Percentiles rank a stretch among this genome's conserved stretches.
phyloP scores from a whole-genome alignment of 1,140 invertebrate species.

The Papilio xuthus region DNA sequence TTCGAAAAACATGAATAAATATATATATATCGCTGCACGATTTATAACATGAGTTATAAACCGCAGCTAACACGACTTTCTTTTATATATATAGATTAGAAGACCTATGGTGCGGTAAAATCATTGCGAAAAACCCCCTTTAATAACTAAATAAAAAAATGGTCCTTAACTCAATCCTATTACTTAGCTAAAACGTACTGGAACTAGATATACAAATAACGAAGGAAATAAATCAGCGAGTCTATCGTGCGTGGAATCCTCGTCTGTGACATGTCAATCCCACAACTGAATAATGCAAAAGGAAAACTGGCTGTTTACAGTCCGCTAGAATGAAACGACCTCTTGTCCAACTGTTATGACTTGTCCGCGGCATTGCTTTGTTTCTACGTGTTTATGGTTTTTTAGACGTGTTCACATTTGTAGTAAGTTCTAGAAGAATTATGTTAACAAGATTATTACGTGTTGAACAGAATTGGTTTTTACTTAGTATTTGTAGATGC shows the following conservation, averaged over 20 bases:
- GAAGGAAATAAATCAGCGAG: conserved; percentile 29
- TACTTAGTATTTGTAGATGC: neutral
- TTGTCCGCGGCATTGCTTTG: conserved; percentile 32
- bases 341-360: conserved; percentile 36
- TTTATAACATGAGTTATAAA: too few relatives aligned
- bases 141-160: too few relatives aligned
- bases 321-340: conserved; percentile 28
- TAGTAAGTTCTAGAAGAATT: neutral
- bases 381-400: neutral
- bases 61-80: too few relatives aligned
- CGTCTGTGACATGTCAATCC: conserved; percentile 48
- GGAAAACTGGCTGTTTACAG: conserved; percentile 39
- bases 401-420: neutral
- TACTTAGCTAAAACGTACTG: neutral
- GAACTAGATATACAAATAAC: conserved; percentile 26
- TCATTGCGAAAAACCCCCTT: too few relatives aligned
- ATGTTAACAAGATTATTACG: neutral
- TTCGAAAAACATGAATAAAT: too few relatives aligned
- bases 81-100: too few relatives aligned
- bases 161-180: neutral
- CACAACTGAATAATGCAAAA: conserved; percentile 45
- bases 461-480: neutral
- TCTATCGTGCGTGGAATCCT: conserved; percentile 36
- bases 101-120: too few relatives aligned
- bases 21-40: too few relatives aligned